Evolutionary conservation across 2,113 vertebrate species (phyloP).

Genomic region (Zootoca vivipara): DNA sequence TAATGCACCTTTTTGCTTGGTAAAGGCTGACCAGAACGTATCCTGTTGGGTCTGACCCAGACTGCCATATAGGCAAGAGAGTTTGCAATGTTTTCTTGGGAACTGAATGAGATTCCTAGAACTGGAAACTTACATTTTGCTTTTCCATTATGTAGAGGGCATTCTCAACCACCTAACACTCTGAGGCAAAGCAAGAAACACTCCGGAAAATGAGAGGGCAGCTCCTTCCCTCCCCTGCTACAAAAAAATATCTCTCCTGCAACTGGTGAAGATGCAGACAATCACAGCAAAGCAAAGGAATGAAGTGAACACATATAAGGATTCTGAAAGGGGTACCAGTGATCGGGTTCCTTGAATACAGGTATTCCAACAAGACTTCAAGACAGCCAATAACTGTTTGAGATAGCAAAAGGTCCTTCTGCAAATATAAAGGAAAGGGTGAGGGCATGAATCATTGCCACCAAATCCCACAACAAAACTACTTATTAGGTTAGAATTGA

Average conservation of each 20-base stretch:
- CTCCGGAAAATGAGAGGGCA: not conserved
- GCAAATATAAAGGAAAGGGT: constrained; percentile 35
- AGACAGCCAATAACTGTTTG: constrained; percentile 84
- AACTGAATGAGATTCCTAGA: not conserved
- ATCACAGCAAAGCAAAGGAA: not conserved
- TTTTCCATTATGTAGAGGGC: not conserved
- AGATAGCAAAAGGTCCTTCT: constrained; percentile 88
- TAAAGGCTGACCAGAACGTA: constrained; percentile 6
- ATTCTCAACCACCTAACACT: not conserved
- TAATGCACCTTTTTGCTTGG: not conserved
- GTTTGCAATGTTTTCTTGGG: not conserved
- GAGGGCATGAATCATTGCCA: constrained; percentile 17
- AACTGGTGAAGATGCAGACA: not conserved
- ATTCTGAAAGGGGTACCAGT: constrained; percentile 76
- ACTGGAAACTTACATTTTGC: not conserved
- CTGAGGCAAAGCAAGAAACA: not conserved
- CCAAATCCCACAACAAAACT: not conserved
- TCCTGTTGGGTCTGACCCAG: not conserved
- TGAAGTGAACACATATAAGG: constrained; percentile 12
- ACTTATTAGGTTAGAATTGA: not conserved
- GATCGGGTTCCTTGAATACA: constrained; percentile 77
- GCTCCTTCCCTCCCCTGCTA: not conserved
- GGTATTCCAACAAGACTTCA: constrained; percentile 84
- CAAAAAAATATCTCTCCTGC: not conserved
- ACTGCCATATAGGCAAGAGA: not conserved